Evolutionary conservation across 2,888 invertebrate genomes (phyloP).

Genomic region (Chromoteleia sp.): DNA sequence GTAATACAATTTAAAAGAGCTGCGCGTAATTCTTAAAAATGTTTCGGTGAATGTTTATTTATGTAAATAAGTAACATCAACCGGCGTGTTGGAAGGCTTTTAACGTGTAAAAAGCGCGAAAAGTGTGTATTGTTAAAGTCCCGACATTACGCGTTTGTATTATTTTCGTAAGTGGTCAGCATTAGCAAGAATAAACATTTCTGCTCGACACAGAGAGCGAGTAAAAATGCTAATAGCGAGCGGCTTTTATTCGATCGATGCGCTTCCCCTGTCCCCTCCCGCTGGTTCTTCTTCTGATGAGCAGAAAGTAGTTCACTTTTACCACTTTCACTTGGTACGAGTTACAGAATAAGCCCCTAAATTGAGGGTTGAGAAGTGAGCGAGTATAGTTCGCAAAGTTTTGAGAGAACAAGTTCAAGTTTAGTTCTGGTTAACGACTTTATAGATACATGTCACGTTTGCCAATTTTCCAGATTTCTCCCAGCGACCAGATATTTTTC

Average conservation of each 20-base stretch:
- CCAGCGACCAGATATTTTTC: slow-evolving; percentile 49
- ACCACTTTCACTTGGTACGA: slow-evolving; percentile 71
- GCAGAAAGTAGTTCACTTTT: slow-evolving; percentile 71
- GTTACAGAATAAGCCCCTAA: slow-evolving; percentile 72
- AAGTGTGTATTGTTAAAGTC: slow-evolving; percentile 26
- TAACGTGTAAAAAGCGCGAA: slow-evolving; percentile 19
- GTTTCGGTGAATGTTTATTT: slow-evolving; percentile 1
- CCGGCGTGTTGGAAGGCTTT: slow-evolving; percentile 33
- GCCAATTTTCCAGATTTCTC: slow-evolving; percentile 68
- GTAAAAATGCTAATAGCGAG: slow-evolving; percentile 66
- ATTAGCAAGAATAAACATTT: slow-evolving; percentile 49
- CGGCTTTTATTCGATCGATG: slow-evolving; percentile 69
- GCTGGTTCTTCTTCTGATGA: slow-evolving; percentile 66
- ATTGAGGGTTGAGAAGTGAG: slow-evolving; percentile 71
- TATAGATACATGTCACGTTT: slow-evolving; percentile 71
- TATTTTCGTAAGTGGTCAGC: slow-evolving; percentile 50
- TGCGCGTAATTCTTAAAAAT: slow-evolving; percentile 3
- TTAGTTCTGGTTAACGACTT: slow-evolving; percentile 72
- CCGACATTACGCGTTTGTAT: slow-evolving; percentile 19
- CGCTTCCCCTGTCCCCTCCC: slow-evolving; percentile 25
- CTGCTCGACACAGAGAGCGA: slow-evolving; percentile 13
- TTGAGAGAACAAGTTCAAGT: slow-evolving; percentile 71
- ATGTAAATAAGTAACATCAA: slow-evolving; percentile 26
- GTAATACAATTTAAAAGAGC: slow-evolving; percentile 24
- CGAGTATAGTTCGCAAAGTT: slow-evolving; percentile 70